Evolutionary conservation across 2,113 vertebrate genomes (phyloP), one percentile per base, ranked within the genome.

Genomic region (Pithys albifrons): DNA sequence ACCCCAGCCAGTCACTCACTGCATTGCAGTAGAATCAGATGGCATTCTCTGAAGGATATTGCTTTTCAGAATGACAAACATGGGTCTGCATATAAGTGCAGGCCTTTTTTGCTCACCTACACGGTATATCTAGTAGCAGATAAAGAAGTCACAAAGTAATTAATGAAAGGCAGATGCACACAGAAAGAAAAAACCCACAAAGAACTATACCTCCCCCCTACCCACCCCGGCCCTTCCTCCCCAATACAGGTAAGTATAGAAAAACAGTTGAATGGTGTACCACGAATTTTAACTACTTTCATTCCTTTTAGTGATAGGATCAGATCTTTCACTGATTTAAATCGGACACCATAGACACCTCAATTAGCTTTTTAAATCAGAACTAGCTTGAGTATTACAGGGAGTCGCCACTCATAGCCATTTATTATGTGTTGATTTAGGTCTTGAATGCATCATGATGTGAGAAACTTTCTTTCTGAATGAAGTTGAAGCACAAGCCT

Each of bases 11-110:
- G 83, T 88, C 79, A 28, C 22, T 91, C 79, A 83, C 77, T 88
- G 64, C 93, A 95, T 45, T 85, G 86, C 90, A 96, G 72, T 52
- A 93, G 65, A 95, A 91, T 84, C 52, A 43, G 51, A 82, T 66
- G 19, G 78, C 52, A 45, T 94, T 83, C 51, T 88, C 70, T 46
- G 49, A 91, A 94, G 51, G 51, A 75, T 84, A 88, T 22, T 82
- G 49, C 46, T 87, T 78, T 92, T 88, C 75, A 84, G 54, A 91
- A 75, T 67, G 49, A 75, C 46, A 94, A 95, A 74, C 61, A 23
- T 8, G 13, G 25, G 31, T 81, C 67, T 74, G 84, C 43, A 75
- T 78, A 33, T 4, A 45, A 87, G 41, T 57, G 33, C 39, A 48
- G 43, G 35, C 35, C 5, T 81, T 51, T 93, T 84, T 31, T 74